Evolutionary conservation across 2,113 vertebrate species (phyloP).

Genomic region (Struthio camelus): DNA sequence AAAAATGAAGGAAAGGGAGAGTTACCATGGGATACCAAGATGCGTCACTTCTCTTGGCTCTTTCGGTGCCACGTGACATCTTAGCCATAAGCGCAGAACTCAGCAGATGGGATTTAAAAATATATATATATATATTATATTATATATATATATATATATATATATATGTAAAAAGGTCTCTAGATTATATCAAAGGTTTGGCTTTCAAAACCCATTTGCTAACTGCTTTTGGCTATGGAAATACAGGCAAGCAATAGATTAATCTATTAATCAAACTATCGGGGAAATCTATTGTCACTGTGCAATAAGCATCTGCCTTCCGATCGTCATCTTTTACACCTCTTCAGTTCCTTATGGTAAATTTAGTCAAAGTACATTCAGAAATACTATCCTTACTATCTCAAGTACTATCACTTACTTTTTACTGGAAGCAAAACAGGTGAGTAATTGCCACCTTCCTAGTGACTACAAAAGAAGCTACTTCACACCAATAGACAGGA

Average conservation of each 20-base stretch:
- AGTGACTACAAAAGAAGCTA: neutral
- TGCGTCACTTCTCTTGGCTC: conserved; percentile 50
- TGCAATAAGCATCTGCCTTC: neutral
- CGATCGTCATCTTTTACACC: neutral
- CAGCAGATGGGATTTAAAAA: conserved; percentile 19
- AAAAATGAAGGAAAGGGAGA: neutral
- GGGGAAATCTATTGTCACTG: neutral
- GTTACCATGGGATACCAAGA: conserved; percentile 58
- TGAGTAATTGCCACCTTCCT: neutral
- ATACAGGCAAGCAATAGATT: neutral
- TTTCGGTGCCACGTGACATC: neutral
- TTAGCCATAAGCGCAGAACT: neutral
- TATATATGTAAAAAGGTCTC: neutral
- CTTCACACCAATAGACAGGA: neutral
- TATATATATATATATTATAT: too few relatives aligned
- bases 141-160: too few relatives aligned
- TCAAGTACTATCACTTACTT: neutral
- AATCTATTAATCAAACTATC: neutral
- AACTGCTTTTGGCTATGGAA: neutral
- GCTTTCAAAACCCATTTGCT: neutral
- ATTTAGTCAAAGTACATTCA: neutral
- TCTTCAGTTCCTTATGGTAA: neutral
- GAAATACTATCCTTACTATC: neutral
- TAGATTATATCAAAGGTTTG: neutral
- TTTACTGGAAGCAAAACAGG: neutral